Percentiles rank a stretch among this genome's conserved stretches.
Conservation (phyloP, 2,797 vertebrate genomes). For the Pogoniulus pusillus region DNA sequence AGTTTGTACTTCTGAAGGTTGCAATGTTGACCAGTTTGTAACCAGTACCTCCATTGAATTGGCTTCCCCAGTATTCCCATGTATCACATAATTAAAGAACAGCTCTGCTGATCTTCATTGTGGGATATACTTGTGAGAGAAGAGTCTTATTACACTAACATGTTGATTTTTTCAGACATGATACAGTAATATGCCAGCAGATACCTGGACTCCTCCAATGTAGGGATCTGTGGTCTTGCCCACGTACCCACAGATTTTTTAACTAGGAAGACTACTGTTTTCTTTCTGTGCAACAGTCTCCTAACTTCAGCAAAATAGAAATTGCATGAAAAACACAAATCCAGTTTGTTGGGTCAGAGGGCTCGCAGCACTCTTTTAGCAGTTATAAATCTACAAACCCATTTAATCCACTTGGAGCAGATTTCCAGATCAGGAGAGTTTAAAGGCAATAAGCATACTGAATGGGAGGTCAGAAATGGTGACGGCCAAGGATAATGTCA, state of each 20-base stretch:
- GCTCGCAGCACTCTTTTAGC: neutral
- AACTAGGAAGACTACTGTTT: neutral
- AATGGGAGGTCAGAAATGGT: neutral
- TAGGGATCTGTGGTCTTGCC: neutral
- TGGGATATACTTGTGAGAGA: rapidly evolving
- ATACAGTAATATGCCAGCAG: neutral
- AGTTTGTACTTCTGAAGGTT: neutral
- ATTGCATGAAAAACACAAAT: neutral
- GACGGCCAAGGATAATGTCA: neutral
- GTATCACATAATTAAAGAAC: rapidly evolving
- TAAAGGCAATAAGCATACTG: neutral
- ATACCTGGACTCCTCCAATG: rapidly evolving
- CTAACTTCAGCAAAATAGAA: too few relatives aligned
- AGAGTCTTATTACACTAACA: neutral
- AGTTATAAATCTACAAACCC: neutral
- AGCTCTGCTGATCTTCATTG: neutral
- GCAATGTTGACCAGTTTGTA: neutral
- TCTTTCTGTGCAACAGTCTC: neutral
- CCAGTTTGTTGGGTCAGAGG: neutral
- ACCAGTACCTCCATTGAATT: neutral
- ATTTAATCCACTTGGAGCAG: neutral
- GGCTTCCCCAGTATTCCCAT: neutral
- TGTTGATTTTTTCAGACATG: neutral
- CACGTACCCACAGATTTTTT: neutral
- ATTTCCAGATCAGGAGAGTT: neutral